A percentile compares a stretch with the other conserved stretches of the same genome.
Evolutionary conservation across 2,113 vertebrate genomes (phyloP).

Genomic region (Mystacornis crossleyi): DNA sequence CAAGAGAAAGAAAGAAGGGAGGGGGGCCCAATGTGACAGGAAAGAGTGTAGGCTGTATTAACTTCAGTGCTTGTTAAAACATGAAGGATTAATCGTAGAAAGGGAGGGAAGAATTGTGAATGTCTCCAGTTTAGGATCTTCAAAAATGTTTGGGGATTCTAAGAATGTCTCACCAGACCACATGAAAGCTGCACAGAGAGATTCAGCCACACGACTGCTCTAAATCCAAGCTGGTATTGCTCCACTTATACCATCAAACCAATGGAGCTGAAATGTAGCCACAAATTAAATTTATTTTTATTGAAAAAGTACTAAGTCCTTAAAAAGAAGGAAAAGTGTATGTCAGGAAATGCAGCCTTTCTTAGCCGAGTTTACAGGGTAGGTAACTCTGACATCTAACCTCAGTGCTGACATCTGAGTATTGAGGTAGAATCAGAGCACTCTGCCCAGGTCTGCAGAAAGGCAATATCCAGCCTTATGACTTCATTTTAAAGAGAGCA

Average conservation of each 20-base stretch:
- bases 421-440: not conserved
- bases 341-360: constrained; percentile 26
- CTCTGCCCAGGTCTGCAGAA: not conserved
- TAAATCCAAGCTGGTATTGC: constrained; percentile 71
- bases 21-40: constrained; percentile 63
- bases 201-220: constrained; percentile 76
- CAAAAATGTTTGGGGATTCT: constrained; percentile 79
- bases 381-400: constrained; percentile 33
- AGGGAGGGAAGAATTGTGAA: constrained; percentile 74
- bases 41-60: constrained; percentile 74
- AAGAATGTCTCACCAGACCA: constrained; percentile 76
- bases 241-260: constrained; percentile 75
- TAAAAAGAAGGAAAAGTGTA: constrained; percentile 57
- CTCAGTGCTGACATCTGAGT: not conserved
- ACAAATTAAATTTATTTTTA: constrained; percentile 82
- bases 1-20: constrained; percentile 54
- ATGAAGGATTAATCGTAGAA: constrained; percentile 76
- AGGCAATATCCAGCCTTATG: not conserved
- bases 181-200: constrained; percentile 75
- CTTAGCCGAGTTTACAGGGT: not conserved
- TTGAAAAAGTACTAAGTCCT: constrained; percentile 78
- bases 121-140: constrained; percentile 80
- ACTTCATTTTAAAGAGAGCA: not conserved
- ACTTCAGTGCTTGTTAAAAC: constrained; percentile 78
- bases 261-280: constrained; percentile 74